A percentile compares a stretch with the other conserved stretches of the same genome.
Conservation (phyloP, 2,113 vertebrate species). For the Cinclus mexicanus region DNA sequence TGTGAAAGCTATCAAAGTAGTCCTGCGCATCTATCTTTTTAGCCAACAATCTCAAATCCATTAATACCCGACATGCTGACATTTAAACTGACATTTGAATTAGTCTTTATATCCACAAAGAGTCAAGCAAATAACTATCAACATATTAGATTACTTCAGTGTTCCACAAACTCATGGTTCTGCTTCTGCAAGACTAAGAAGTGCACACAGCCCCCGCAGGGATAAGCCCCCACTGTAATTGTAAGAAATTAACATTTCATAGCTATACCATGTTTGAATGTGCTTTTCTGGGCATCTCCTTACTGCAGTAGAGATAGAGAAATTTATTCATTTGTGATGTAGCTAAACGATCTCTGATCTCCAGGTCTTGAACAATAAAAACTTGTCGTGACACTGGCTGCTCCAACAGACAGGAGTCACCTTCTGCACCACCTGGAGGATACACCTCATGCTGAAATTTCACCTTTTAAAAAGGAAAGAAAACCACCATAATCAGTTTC, state of each 20-base stretch:
- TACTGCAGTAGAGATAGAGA: constrained; percentile 93
- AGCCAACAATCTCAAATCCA: neutral
- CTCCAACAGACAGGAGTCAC: constrained; percentile 73
- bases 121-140: neutral
- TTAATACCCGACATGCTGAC: neutral
- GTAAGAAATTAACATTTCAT: neutral
- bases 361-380: constrained; percentile 93
- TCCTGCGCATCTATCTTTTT: neutral
- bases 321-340: constrained; percentile 99
- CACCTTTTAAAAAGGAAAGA: constrained; percentile 75
- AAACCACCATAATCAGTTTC: neutral
- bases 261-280: constrained; percentile 91
- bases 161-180: fast-evolving
- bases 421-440: constrained; percentile 67
- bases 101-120: neutral
- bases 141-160: neutral
- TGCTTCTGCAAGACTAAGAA: neutral
- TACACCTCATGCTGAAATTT: constrained; percentile 98
- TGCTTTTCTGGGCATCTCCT: constrained; percentile 93
- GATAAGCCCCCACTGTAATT: neutral
- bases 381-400: constrained; percentile 91
- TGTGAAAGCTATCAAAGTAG: neutral
- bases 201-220: neutral
- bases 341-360: constrained; percentile 93
- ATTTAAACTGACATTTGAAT: neutral